Percentiles rank a stretch among this genome's conserved stretches.
phyloP scores from a whole-genome alignment of 2,113 vertebrate species.

The Psophia crepitans region DNA sequence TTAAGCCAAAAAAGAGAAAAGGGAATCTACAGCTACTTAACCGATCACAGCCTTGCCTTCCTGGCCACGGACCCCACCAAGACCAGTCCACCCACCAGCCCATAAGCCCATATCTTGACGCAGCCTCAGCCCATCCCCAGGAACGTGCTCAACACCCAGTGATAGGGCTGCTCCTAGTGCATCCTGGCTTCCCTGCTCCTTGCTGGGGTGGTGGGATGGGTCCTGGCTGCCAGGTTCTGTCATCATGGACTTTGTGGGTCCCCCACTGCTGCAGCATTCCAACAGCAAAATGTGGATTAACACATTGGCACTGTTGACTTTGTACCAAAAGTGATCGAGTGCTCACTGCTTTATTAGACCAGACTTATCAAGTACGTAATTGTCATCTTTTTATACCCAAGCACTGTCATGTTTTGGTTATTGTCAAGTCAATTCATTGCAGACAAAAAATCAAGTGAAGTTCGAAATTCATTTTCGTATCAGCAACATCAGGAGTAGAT shows the following conservation, averaged over 20 bases:
- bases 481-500: background rate
- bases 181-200: background rate
- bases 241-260: fast-evolving
- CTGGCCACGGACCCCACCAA: background rate
- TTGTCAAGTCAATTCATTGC: background rate
- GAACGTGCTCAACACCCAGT: fast-evolving
- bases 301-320: background rate
- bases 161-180: background rate
- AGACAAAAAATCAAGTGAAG: background rate
- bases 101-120: fast-evolving
- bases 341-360: background rate
- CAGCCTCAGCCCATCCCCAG: too few species aligned
- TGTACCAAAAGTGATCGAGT: background rate
- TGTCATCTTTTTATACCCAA: background rate
- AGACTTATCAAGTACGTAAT: background rate
- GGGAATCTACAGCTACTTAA: background rate
- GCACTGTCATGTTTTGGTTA: background rate
- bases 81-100: background rate
- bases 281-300: background rate
- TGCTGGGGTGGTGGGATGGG: too few species aligned
- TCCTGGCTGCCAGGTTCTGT: background rate
- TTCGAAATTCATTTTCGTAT: background rate
- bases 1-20: background rate
- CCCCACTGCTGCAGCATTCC: background rate
- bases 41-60: background rate